phyloP scores from a whole-genome alignment of 35 echinoderm and acorn worm genomes.

The Ophioderma brevispina region DNA sequence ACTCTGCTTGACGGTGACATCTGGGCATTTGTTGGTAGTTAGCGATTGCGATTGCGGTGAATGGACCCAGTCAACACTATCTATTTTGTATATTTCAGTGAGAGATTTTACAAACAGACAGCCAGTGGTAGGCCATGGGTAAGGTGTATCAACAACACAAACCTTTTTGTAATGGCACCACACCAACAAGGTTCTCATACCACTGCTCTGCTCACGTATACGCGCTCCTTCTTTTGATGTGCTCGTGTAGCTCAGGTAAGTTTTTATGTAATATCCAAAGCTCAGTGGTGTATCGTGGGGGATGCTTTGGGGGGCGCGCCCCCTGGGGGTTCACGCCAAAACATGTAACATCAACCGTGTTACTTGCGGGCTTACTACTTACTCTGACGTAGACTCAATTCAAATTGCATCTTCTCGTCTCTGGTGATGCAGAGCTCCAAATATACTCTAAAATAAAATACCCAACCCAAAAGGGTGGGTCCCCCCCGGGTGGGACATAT shows the following conservation, averaged over 20 bases:
- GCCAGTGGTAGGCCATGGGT: constrained; percentile 17
- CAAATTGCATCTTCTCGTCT: too few species aligned
- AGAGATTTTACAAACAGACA: neutral
- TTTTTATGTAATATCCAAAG: too few species aligned
- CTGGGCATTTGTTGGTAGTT: constrained; percentile 26
- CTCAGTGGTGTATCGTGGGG: too few species aligned
- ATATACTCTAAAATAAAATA: too few species aligned
- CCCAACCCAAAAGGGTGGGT: too few species aligned
- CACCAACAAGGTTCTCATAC: constrained; percentile 41
- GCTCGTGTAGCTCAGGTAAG: neutral
- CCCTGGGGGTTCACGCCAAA: too few species aligned
- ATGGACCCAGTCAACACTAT: constrained; percentile 50
- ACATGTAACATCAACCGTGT: too few species aligned
- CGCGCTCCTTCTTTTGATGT: neutral
- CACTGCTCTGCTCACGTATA: neutral
- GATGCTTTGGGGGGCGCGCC: too few species aligned
- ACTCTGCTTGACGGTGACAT: constrained; percentile 3
- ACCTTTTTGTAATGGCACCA: constrained; percentile 52
- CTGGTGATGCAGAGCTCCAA: too few species aligned
- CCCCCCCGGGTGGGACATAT: too few species aligned
- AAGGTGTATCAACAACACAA: constrained; percentile 71
- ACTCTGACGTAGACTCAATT: too few species aligned
- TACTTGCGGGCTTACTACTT: too few species aligned
- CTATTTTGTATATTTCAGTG: constrained; percentile 42
- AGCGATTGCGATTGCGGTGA: constrained; percentile 21